Percentiles rank a stretch among this genome's conserved stretches.
These are phyloP conservation scores for Lasioglossum malachurum DNA, from an alignment of 2,888 invertebrate species.

Conservation along the genomic window DNA sequence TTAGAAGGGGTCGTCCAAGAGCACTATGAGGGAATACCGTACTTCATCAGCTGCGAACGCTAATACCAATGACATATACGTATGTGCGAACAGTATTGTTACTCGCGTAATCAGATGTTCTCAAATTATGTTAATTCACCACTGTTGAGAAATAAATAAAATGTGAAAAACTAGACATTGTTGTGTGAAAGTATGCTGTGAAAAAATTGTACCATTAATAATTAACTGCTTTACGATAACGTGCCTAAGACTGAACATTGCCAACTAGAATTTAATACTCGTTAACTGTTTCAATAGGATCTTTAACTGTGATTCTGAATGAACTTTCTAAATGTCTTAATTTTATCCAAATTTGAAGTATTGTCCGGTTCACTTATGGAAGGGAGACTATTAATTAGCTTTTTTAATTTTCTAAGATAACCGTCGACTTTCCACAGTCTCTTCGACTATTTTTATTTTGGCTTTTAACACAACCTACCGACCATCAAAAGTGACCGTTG, in stretches of 20 bases:
- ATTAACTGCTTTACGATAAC: not conserved
- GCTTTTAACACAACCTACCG: no score
- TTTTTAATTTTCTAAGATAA: no score
- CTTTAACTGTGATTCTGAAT: no score
- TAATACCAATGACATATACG: no score
- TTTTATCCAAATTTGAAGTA: no score
- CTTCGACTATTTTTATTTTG: no score
- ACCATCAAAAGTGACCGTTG: no score
- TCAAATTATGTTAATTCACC: not conserved
- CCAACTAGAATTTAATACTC: not conserved
- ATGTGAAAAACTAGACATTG: not conserved
- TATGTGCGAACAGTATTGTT: not conserved
- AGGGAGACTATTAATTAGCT: no score
- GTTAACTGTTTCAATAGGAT: no score
- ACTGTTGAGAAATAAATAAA: not conserved
- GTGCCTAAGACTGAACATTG: not conserved
- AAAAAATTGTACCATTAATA: not conserved
- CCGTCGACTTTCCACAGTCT: no score
- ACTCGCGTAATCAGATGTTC: not conserved
- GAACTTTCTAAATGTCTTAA: no score
- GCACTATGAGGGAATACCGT: not conserved
- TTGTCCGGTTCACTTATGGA: no score
- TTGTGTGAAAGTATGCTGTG: not conserved
- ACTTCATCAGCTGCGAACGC: not conserved
- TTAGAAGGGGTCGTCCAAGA: not conserved